Evolutionary conservation across 2,113 vertebrate species (phyloP).

Genomic region (Macroglossus sobrinus): DNA sequence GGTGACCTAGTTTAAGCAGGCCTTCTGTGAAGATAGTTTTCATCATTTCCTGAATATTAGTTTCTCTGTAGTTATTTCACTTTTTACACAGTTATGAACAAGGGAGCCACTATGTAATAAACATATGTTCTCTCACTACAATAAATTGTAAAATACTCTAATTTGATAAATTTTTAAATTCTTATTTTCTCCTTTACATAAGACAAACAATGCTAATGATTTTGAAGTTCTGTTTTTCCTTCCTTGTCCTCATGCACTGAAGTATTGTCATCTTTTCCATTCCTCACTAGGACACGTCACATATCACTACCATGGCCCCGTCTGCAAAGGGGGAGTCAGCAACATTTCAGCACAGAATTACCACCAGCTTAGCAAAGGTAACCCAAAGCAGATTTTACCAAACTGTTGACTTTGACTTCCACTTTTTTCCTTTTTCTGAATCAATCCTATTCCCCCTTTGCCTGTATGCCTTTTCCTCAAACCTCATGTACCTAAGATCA

Average conservation of each 20-base stretch:
- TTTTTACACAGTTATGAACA: conserved; percentile 32
- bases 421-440: background rate
- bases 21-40: conserved; percentile 30
- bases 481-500: background rate
- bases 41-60: conserved; percentile 37
- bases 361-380: background rate
- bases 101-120: background rate
- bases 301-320: background rate
- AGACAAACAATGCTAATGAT: background rate
- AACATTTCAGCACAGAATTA: background rate
- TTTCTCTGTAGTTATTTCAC: conserved; percentile 3
- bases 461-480: background rate
- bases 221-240: background rate
- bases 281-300: background rate
- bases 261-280: background rate
- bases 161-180: background rate
- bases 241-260: background rate
- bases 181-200: background rate
- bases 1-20: conserved; percentile 31
- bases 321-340: background rate
- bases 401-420: background rate
- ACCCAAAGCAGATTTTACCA: background rate
- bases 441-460: background rate
- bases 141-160: background rate
- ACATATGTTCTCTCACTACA: background rate